These are phyloP conservation scores for Trissolcus basalis DNA, from an alignment of 1,140 invertebrate species.

Conservation along the genomic window DNA sequence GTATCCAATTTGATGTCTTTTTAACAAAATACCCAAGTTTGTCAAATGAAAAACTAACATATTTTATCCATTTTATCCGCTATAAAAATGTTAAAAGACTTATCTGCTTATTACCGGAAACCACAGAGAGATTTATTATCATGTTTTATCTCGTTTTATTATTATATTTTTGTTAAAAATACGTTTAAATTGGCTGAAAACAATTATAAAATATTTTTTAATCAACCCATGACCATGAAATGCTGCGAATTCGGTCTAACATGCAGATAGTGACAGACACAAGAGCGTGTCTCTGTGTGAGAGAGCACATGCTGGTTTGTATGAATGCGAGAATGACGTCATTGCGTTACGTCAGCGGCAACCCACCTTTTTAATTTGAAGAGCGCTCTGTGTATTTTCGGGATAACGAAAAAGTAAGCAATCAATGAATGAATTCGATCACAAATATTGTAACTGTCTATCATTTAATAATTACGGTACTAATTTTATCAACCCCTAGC, in stretches of 20 bases:
- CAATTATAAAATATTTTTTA: slow-evolving; percentile 13
- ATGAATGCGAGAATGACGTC: slow-evolving; percentile 43
- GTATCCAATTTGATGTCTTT: too few species aligned
- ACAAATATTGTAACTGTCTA: slow-evolving; percentile 9
- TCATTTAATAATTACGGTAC: neutral
- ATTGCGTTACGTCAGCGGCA: slow-evolving; percentile 49
- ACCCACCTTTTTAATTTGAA: slow-evolving; percentile 55
- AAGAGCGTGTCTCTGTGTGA: neutral
- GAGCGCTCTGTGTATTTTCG: slow-evolving; percentile 25
- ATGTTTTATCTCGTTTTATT: neutral
- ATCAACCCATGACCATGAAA: slow-evolving; percentile 30
- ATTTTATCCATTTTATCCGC: too few species aligned
- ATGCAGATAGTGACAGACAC: neutral
- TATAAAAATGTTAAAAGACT: too few species aligned
- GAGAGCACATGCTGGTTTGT: slow-evolving; percentile 18
- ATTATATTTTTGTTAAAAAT: neutral
- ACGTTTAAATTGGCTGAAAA: neutral
- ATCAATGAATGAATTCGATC: slow-evolving; percentile 50
- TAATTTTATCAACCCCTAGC: too few species aligned
- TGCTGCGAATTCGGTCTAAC: slow-evolving; percentile 20
- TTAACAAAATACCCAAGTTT: too few species aligned
- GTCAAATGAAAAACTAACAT: too few species aligned
- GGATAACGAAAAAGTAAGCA: slow-evolving; percentile 39
- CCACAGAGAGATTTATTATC: too few species aligned
- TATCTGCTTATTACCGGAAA: too few species aligned